Evolutionary conservation across 2,888 invertebrate species (phyloP), one percentile per base, ranked within the genome.

Genomic region (Meloe dianella): DNA sequence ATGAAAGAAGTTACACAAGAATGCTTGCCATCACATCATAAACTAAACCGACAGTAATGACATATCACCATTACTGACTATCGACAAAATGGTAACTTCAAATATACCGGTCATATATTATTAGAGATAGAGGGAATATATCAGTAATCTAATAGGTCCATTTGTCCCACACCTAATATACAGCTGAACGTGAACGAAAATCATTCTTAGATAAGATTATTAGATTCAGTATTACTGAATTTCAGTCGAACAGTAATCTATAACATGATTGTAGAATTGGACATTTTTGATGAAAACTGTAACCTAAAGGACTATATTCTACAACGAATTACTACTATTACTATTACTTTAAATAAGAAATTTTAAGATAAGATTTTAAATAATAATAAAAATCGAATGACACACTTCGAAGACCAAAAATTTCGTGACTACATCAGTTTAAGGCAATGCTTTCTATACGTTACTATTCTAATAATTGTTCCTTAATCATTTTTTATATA

Each of bases 131-230:
- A 8, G 12, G 12, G 24, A 24, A 73, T 71, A 75, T 75, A 78
- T 77, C 77, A 72, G 77, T 77, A 77, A 78, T 78, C 77, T 78
- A 78, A 78, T 78, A 74, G 75, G 71, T 71, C 76, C 75, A 76
- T 79, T 77, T 78, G 78, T 78, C 77, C 75, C 38, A 38, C 75
- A 71, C 73, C 73, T 75, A 75, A 77, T 77, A 75, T 75, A 74
- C 74, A 20, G 22, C 7, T 14, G 64, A 60, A 47, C 17, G 10
- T 47, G 54, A 54, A 24, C 54, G 2, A 54, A 12, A 24, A 54
- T 54, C 24, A 24, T 24, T 54, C 54, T 54, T 10, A 20, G 51
- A 51, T 51, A 20, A 51, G 47, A 51, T 61, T 61, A 57, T 12
- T 47, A 22, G 24, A 62, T 51, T 51, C 22, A 3, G 10, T 51